phyloP scores from a whole-genome alignment of 1,140 invertebrate species.

The Thaumetopoea pityocampa region DNA sequence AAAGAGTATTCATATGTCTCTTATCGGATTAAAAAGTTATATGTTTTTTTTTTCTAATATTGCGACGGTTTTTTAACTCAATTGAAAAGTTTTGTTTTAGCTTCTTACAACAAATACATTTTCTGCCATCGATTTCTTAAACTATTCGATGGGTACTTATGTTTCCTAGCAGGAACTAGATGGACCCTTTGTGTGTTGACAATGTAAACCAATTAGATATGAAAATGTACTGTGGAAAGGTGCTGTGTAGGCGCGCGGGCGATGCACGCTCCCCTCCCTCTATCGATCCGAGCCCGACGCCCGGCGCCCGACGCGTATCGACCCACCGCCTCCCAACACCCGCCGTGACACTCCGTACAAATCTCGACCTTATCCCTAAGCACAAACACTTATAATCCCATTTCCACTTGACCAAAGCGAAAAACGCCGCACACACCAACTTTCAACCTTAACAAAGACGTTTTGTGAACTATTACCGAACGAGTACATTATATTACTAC shows the following conservation, averaged over 20 bases:
- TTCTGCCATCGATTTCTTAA: not conserved
- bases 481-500: conserved; percentile 28
- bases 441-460: conserved; percentile 55
- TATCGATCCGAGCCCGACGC: conserved; percentile 57
- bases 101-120: too few species aligned
- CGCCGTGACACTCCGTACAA: conserved; percentile 24
- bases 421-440: conserved; percentile 32
- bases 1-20: too few species aligned
- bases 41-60: too few species aligned
- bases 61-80: too few species aligned
- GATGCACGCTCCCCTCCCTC: conserved; percentile 47
- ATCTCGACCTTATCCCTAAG: conserved; percentile 47
- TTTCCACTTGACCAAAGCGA: conserved; percentile 12
- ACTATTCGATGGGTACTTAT: conserved; percentile 2
- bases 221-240: conserved; percentile 31
- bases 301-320: conserved; percentile 54
- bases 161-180: conserved; percentile 12
- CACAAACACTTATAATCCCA: conserved; percentile 30
- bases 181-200: conserved; percentile 17
- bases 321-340: conserved; percentile 48
- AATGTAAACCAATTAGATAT: conserved; percentile 25
- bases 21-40: too few species aligned
- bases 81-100: too few species aligned
- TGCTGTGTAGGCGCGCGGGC: conserved; percentile 45
- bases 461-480: conserved; percentile 36